These are phyloP conservation scores for Corythaeola cristata DNA, from an alignment of 2,113 vertebrate genomes.

Conservation along the genomic window DNA sequence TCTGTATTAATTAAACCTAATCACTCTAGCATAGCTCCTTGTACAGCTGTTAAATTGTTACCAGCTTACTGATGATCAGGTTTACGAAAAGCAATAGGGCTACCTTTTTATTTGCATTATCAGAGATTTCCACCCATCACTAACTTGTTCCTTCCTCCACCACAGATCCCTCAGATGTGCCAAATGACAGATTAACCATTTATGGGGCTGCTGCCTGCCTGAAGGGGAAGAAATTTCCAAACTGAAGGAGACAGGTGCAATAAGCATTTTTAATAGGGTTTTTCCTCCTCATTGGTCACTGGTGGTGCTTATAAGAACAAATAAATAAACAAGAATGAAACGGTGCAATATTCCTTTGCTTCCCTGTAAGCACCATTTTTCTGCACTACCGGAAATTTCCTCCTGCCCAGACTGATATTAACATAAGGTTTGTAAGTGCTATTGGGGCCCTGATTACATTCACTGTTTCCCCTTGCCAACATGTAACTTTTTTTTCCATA, in stretches of 20 bases:
- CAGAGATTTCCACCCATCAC: slow-evolving; percentile 36
- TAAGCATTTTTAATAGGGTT: background rate
- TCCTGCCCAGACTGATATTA: background rate
- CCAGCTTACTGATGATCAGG: background rate
- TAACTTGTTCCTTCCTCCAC: slow-evolving; percentile 45
- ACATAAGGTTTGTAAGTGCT: background rate
- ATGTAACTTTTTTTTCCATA: background rate
- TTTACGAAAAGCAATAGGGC: background rate
- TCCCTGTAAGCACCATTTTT: background rate
- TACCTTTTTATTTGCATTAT: background rate
- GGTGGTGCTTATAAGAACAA: background rate
- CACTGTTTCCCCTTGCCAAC: background rate
- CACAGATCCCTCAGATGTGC: background rate
- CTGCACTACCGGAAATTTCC: background rate
- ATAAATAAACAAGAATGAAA: background rate
- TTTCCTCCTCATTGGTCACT: background rate
- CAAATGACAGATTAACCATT: slow-evolving; percentile 13
- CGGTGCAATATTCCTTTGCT: background rate
- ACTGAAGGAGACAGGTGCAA: background rate
- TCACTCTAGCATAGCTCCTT: background rate
- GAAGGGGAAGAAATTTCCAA: background rate
- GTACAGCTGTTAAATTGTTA: background rate
- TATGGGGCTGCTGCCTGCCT: background rate
- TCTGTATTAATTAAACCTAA: slow-evolving; percentile 40
- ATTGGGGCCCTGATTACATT: background rate